Evolutionary conservation across 2,888 invertebrate species (phyloP).

Genomic region (Chalcis sispes): DNA sequence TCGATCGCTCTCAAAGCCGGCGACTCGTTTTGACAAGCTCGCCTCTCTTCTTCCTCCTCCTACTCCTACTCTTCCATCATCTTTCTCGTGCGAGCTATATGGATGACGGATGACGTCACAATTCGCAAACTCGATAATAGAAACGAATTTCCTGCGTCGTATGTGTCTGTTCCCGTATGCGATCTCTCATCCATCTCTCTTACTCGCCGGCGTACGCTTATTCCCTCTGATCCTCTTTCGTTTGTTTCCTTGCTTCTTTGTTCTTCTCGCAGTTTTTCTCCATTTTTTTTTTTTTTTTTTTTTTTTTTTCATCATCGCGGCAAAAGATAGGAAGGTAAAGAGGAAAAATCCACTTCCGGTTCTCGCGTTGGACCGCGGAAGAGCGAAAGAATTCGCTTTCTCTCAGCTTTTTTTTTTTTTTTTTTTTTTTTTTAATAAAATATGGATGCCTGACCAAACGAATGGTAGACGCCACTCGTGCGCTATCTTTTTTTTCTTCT

Average conservation of each 20-base stretch:
- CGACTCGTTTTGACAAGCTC: slow-evolving; percentile 62
- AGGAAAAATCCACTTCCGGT: slow-evolving; percentile 58
- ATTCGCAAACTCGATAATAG: slow-evolving; percentile 66
- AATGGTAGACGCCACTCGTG: background rate
- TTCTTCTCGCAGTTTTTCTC: slow-evolving; percentile 13
- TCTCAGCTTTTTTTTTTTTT: too few species aligned
- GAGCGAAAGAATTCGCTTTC: slow-evolving; percentile 51
- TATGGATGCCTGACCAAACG: slow-evolving; percentile 20
- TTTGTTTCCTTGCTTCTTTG: background rate
- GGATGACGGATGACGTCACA: slow-evolving; percentile 65
- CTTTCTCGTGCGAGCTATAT: background rate
- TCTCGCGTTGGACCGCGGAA: slow-evolving; percentile 58
- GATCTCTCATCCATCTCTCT: slow-evolving; percentile 14
- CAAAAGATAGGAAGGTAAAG: too few species aligned
- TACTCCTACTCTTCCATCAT: background rate
- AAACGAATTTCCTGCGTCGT: slow-evolving; percentile 71
- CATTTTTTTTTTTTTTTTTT: slow-evolving; percentile 10
- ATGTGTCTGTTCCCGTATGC: slow-evolving; percentile 33
- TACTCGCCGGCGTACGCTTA: background rate
- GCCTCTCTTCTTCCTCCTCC: slow-evolving; percentile 24
- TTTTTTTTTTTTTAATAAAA: slow-evolving; percentile 48
- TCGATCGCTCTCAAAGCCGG: slow-evolving; percentile 66
- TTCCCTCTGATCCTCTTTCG: background rate
- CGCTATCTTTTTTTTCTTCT: too few species aligned
- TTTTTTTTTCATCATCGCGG: slow-evolving; percentile 1